phyloP scores from a whole-genome alignment of 2,888 invertebrate genomes.

The Pachycephus smyrnensis region DNA sequence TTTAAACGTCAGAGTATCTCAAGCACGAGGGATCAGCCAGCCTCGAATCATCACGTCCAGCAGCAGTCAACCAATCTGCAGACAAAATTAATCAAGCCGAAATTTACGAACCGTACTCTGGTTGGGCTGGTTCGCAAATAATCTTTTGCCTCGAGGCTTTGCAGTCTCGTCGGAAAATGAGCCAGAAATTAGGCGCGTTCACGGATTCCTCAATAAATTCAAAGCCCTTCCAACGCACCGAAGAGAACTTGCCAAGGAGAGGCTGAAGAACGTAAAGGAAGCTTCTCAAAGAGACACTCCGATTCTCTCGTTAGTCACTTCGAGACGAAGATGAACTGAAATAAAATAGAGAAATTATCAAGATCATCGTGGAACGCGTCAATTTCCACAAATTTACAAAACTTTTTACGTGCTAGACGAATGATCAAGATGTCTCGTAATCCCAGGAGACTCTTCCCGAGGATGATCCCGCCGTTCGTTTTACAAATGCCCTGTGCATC shows the following conservation, averaged over 20 bases:
- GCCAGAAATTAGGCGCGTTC: not conserved
- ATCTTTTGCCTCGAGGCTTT: constrained; percentile 43
- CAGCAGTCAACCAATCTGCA: constrained; percentile 23
- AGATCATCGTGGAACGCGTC: not conserved
- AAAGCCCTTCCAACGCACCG: not conserved
- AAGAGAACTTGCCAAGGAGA: not conserved
- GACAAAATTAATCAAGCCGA: constrained; percentile 36
- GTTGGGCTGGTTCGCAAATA: constrained; percentile 50
- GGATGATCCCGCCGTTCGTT: not conserved
- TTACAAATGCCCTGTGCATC: not conserved
- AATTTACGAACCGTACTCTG: constrained; percentile 43
- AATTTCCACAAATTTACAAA: not conserved
- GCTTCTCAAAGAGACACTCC: not conserved
- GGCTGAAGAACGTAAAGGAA: not conserved
- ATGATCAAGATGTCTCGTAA: not conserved
- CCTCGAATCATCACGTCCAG: constrained; percentile 25
- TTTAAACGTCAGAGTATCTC: constrained; percentile 47
- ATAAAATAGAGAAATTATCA: not conserved
- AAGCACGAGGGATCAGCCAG: constrained; percentile 38
- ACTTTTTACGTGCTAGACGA: not conserved
- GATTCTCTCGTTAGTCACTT: not conserved
- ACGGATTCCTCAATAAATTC: not conserved
- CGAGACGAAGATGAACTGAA: not conserved
- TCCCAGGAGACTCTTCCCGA: not conserved
- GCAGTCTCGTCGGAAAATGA: constrained; percentile 42